Evolutionary conservation across 92 coral and sea anemone genomes (phyloP).

Genomic region (Virgularia gustaviana): DNA sequence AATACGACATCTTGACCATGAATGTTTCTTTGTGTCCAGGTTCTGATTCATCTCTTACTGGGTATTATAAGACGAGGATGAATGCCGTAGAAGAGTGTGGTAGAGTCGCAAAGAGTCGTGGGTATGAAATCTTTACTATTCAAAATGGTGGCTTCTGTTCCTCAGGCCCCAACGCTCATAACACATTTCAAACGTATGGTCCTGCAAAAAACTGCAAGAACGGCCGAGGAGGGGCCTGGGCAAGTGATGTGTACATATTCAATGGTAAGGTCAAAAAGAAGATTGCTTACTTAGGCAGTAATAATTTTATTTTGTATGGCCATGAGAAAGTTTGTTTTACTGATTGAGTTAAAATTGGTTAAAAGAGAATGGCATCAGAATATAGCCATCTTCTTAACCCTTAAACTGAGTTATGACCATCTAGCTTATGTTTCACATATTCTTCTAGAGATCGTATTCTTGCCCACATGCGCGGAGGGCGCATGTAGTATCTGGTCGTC

Average conservation of each 20-base stretch:
- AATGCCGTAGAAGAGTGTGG: constrained; percentile 16
- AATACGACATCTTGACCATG: too few relatives aligned
- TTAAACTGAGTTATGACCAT: too few relatives aligned
- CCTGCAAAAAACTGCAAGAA: constrained; percentile 13
- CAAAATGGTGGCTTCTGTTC: constrained; percentile 30
- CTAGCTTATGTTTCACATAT: too few relatives aligned
- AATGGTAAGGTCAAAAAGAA: background rate
- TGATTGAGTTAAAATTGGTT: too few relatives aligned
- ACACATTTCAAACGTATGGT: constrained; percentile 17
- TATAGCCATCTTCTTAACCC: too few relatives aligned
- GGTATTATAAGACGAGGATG: background rate
- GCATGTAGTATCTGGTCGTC: too few relatives aligned
- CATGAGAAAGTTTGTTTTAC: too few relatives aligned
- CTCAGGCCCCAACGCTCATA: constrained; percentile 10
- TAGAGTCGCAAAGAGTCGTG: constrained; percentile 20
- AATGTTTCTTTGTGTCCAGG: too few relatives aligned
- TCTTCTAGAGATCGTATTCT: background rate
- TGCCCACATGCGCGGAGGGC: too few relatives aligned
- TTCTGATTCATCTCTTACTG: background rate
- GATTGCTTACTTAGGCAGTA: background rate
- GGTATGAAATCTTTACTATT: constrained; percentile 15
- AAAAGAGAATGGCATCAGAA: too few relatives aligned
- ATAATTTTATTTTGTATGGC: too few relatives aligned
- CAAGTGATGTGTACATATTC: constrained; percentile 16
- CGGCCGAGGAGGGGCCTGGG: constrained; percentile 22